Conservation (phyloP, 2,888 invertebrate species). For the Thecophora atra region DNA sequence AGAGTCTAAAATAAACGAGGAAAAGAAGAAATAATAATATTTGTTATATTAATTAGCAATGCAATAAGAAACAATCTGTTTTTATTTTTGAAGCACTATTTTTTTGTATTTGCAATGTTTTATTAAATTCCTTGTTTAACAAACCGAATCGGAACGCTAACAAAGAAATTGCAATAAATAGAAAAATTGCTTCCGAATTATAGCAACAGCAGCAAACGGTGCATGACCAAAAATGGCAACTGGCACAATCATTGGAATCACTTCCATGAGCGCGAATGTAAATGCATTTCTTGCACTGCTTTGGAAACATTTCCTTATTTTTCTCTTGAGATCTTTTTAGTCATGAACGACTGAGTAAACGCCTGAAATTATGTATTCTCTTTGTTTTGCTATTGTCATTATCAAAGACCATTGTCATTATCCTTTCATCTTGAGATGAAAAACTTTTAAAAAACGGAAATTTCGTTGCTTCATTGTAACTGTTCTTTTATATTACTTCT, state of each 20-base stretch:
- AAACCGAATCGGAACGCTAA: background rate
- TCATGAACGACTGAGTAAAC: background rate
- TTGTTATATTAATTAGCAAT: background rate
- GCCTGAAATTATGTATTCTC: background rate
- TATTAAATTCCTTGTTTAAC: background rate
- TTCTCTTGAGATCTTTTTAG: background rate
- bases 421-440: constrained; percentile 1
- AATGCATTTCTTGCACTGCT: background rate
- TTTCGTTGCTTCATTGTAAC: background rate
- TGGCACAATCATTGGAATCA: background rate
- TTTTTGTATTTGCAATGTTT: background rate
- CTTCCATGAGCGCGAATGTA: constrained; percentile 1
- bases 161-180: background rate
- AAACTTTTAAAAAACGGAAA: constrained; percentile 27
- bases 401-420: background rate
- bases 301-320: constrained; percentile 11
- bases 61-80: background rate
- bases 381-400: background rate
- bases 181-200: constrained; percentile 32
- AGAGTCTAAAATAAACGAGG: constrained; percentile 31
- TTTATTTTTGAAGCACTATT: background rate
- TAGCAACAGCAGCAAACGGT: constrained; percentile 3
- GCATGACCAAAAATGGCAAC: constrained; percentile 12
- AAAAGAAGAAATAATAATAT: background rate
- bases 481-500: background rate